Base-by-base conservation (phyloP, 2,113 vertebrate species). In the Ciconia boyciana region DNA sequence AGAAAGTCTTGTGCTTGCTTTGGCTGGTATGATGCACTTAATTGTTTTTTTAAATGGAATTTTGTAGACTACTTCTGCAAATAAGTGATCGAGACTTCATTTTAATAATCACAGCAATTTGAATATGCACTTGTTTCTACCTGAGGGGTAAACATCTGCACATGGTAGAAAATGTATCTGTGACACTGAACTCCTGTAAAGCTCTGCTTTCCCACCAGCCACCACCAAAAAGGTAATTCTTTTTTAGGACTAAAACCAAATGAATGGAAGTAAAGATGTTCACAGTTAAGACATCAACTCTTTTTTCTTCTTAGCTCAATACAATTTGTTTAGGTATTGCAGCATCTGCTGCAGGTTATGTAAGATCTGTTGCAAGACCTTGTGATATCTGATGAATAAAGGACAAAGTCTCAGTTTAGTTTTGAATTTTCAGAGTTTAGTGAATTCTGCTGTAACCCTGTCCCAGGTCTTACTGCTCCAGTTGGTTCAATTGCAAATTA, bases 341-440 rank as follows among this genome's bases (percentile, higher is more conserved):
- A 94, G 96, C 87, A 87, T 28, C 62, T 65, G 32, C 83, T 41
- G 29, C 39, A n/a, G 20, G 8, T 97, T 97, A 96, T 90, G 95
- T 97, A 98, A 98, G 91, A 54, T 31, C 14, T 97, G 93, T 96
- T 91, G 96, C 87, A 97, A 97, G 74, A 93, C 72, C 49, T 80
- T 93, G 75, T 86, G 85, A 64, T 96, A 95, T 96, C 96, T 96
- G 96, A 78, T 78, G 89, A 90, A 90, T 90, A 97, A 97, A 97
- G 97, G 96, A 90, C 98, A 98, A 97, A 98, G 98, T 97, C 93
- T 93, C 71, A 76, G 49, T 81, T 95, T 64, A 54, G 70, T 66
- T 60, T 66, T 57, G 61, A 90, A 92, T 83, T 94, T 92, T 94
- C 65, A 48, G 58, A 11, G 26, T 57, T 92, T 93, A 89, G 25